These are phyloP conservation scores for Neoscelio sp. DNA, from an alignment of 2,888 invertebrate genomes.

Conservation along the genomic window DNA sequence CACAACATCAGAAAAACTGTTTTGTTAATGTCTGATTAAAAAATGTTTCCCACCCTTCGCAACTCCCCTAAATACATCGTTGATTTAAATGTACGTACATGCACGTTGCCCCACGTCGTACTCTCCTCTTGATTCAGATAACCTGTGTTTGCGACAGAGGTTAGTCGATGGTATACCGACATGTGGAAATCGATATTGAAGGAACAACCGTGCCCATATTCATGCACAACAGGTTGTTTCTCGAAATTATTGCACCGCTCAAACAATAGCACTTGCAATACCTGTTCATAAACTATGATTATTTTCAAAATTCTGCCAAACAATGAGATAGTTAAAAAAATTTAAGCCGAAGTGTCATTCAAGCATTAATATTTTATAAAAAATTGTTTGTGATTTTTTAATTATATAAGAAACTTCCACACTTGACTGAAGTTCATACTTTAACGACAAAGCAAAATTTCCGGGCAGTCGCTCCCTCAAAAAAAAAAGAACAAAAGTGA, in stretches of 20 bases:
- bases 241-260: conserved; percentile 40
- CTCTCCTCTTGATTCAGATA: conserved; percentile 61
- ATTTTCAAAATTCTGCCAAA: conserved; percentile 10
- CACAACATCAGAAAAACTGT: too few species aligned
- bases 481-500: conserved; percentile 3
- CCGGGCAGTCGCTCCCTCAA: too few species aligned
- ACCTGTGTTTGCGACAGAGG: conserved; percentile 74
- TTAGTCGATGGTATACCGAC: conserved; percentile 72
- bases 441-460: conserved; percentile 31
- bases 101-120: conserved; percentile 53
- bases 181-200: conserved; percentile 79
- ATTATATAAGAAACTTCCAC: conserved; percentile 12
- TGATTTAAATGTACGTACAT: conserved; percentile 54
- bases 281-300: conserved; percentile 22
- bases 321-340: too few species aligned
- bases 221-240: conserved; percentile 55
- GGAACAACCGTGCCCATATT: too few species aligned
- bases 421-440: conserved; percentile 26
- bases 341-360: too few species aligned
- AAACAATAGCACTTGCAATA: conserved; percentile 48
- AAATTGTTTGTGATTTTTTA: too few species aligned
- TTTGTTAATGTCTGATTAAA: conserved; percentile 2
- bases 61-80: conserved; percentile 24
- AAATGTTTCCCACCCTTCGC: conserved; percentile 24
- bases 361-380: too few species aligned